Evolutionary conservation across 2,113 vertebrate species (phyloP).

Genomic region (Pelecanus crispus): DNA sequence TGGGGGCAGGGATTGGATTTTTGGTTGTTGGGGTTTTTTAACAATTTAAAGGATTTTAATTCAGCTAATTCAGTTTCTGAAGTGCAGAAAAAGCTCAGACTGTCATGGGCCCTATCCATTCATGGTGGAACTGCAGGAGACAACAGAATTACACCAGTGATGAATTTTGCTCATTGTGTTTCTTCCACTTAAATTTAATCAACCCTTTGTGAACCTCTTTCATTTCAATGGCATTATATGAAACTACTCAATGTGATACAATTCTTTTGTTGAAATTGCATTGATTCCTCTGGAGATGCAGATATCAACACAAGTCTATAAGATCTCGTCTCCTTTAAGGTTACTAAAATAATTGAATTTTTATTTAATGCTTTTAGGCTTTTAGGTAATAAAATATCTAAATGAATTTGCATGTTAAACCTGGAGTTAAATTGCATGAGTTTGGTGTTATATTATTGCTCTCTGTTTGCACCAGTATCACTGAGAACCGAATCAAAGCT

Average conservation of each 20-base stretch:
- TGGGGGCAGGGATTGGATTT: neutral
- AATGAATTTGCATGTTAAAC: slow-evolving; percentile 55
- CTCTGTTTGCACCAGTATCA: neutral
- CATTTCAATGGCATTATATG: slow-evolving; percentile 62
- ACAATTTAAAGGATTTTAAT: neutral
- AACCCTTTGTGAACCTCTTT: slow-evolving; percentile 50
- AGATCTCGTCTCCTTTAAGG: slow-evolving; percentile 52
- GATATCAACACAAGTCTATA: slow-evolving; percentile 48
- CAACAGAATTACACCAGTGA: slow-evolving; percentile 1
- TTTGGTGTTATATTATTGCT: neutral
- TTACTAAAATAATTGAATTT: slow-evolving; percentile 66
- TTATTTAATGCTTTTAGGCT: slow-evolving; percentile 43
- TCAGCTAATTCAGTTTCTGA: neutral
- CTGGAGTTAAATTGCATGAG: slow-evolving; percentile 23
- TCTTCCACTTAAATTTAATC: slow-evolving; percentile 60
- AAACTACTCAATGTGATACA: slow-evolving; percentile 67
- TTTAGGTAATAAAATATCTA: slow-evolving; percentile 38
- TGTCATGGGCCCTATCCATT: slow-evolving; percentile 3
- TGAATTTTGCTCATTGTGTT: slow-evolving; percentile 43
- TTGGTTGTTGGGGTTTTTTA: neutral
- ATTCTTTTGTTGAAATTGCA: slow-evolving; percentile 69
- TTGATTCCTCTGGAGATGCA: slow-evolving; percentile 74
- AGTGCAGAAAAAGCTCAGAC: neutral
- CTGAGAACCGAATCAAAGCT: neutral
- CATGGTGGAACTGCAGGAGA: slow-evolving; percentile 23